These are phyloP conservation scores for Pangasius larnaudii DNA, from an alignment of 2,797 vertebrate genomes.

Conservation along the genomic window DNA sequence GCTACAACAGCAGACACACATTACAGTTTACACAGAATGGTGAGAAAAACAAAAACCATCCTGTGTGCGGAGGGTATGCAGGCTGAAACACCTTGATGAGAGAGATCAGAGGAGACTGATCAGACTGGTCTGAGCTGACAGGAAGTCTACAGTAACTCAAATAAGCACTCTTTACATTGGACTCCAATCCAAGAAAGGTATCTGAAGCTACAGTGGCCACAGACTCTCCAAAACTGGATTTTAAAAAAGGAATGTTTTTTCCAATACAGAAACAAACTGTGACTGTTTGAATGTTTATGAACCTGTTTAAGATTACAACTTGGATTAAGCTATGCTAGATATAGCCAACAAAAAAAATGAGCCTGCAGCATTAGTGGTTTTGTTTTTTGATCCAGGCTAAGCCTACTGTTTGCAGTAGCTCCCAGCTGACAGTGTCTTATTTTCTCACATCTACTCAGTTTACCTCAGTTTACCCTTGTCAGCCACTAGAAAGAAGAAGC, in stretches of 20 bases:
- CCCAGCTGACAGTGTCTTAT: background rate
- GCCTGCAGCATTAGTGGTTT: background rate
- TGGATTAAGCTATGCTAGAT: background rate
- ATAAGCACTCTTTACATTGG: background rate
- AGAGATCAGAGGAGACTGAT: background rate
- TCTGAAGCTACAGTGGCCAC: background rate
- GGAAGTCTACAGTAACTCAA: background rate
- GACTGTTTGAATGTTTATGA: background rate
- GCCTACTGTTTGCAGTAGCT: background rate
- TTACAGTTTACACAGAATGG: background rate
- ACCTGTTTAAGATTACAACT: background rate
- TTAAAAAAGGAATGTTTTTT: background rate
- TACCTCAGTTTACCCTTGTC: constrained; percentile 25
- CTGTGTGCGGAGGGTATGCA: background rate
- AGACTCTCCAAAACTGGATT: too few species aligned
- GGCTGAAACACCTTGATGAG: background rate
- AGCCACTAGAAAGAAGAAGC: constrained; percentile 8
- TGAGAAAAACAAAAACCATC: background rate
- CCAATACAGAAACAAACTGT: background rate
- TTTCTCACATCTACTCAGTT: constrained; percentile 15
- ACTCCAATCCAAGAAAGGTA: background rate
- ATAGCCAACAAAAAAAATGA: background rate
- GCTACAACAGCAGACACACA: background rate
- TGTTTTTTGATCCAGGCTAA: background rate
- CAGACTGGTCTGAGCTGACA: background rate